phyloP scores from a whole-genome alignment of 2,888 invertebrate genomes.

The Holacanthella duospinosa region DNA sequence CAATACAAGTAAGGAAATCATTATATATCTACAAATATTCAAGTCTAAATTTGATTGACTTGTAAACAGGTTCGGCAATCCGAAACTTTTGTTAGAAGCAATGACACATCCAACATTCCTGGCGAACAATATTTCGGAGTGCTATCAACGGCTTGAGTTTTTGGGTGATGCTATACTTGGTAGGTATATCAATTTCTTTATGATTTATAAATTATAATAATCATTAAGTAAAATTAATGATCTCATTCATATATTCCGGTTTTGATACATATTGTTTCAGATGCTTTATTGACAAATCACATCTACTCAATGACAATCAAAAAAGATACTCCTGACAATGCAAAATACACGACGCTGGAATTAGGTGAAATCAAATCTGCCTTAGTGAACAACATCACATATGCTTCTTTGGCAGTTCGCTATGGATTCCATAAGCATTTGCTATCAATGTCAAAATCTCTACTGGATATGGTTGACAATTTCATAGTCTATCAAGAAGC shows the following conservation, averaged over 20 bases:
- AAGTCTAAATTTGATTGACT: no score
- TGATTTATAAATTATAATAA: not conserved
- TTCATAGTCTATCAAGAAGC: slow-evolving; percentile 49
- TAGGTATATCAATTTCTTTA: not conserved
- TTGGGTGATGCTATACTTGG: slow-evolving; percentile 77
- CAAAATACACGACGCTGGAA: slow-evolving; percentile 39
- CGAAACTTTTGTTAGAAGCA: slow-evolving; percentile 48
- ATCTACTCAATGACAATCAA: slow-evolving; percentile 50
- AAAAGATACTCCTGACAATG: not conserved
- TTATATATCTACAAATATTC: no score
- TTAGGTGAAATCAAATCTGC: slow-evolving; percentile 89
- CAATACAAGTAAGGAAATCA: slow-evolving; percentile 55
- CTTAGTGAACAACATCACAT: slow-evolving; percentile 90
- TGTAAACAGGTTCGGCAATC: slow-evolving; percentile 23
- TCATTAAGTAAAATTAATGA: no score
- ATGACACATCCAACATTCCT: slow-evolving; percentile 84
- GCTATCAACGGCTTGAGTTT: slow-evolving; percentile 81
- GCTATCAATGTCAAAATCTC: slow-evolving; percentile 46
- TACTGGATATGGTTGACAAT: slow-evolving; percentile 40
- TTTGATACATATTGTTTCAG: slow-evolving; percentile 50
- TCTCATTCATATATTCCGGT: not conserved
- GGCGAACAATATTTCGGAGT: slow-evolving; percentile 68
- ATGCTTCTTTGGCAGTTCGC: slow-evolving; percentile 81
- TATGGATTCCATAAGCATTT: slow-evolving; percentile 73
- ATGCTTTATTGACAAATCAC: slow-evolving; percentile 75